Percentiles rank a stretch among this genome's conserved stretches.
phyloP scores from a whole-genome alignment of 1,140 invertebrate genomes.

The Oncopodura yosiiana region DNA sequence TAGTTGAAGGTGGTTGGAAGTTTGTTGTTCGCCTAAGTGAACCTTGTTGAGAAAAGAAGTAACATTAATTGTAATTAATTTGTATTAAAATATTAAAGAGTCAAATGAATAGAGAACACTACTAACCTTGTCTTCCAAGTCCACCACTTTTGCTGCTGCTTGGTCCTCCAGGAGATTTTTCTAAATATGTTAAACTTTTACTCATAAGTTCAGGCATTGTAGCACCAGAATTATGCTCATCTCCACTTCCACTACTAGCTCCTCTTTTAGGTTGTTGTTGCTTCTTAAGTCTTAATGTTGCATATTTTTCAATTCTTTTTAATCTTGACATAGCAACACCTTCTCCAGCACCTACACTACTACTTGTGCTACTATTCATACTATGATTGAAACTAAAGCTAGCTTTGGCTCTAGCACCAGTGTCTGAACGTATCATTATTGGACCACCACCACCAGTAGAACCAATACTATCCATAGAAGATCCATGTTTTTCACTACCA shows the following conservation, averaged over 20 bases:
- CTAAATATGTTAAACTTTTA: conserved; percentile 31
- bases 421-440: conserved; percentile 27
- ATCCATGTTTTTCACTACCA: conserved; percentile 32
- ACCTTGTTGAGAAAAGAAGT: too few species aligned
- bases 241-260: neutral
- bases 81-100: too few species aligned
- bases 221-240: neutral
- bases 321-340: conserved; percentile 14
- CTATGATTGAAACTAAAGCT: conserved; percentile 18
- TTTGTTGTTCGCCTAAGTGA: conserved; percentile 14
- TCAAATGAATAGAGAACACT: too few species aligned
- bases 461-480: conserved; percentile 31
- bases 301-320: conserved; percentile 31
- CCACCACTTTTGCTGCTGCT: neutral
- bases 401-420: conserved; percentile 16
- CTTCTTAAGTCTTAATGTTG: conserved; percentile 25
- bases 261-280: neutral
- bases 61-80: too few species aligned
- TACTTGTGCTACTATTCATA: neutral
- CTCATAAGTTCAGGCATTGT: conserved; percentile 20
- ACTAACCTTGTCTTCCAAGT: too few species aligned
- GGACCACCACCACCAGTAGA: neutral
- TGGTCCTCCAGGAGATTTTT: conserved; percentile 14
- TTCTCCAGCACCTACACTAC: conserved; percentile 13
- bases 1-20: conserved; percentile 22